Base-by-base conservation (phyloP, 1,140 invertebrate species). In the Drosophila arizonae region DNA sequence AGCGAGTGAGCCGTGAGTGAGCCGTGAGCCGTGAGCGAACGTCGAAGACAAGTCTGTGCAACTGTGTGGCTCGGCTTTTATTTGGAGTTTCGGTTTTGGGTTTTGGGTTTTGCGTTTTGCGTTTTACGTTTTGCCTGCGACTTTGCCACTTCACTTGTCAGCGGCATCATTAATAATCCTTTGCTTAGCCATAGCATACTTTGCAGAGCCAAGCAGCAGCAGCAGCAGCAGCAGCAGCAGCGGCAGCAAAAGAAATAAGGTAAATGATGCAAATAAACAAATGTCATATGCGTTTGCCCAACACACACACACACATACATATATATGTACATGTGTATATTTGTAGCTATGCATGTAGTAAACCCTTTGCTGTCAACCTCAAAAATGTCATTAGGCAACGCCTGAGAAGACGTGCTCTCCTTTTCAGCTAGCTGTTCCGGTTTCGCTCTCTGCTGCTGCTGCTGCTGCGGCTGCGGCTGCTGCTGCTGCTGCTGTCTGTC, bases 241-340 rank as follows among this genome's bases (percentile, higher is more conserved):
- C 28, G 6, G 41, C 41, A n/a, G 41, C 43, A 17, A 48, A 36
- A 41, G 28, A 76, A 71, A 76, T 54, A 89, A 90, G 87, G 86
- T 90, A 90, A 90, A 90, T 90, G 87, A 90, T 90, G 86, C 87
- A 90, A 90, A 90, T 90, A 90, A 90, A 90, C 81, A 90, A 90
- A 90, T 80, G 81, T 90, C 87, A 90, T 90, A 90, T 90, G 84
- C 82, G 82, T 61, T 77, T 75, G 72, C 50, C n/a, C 30, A 63
- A 28, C 26, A 33, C 48, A 68, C 41, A 66, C 39, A 48, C 8
- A 39, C 26, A 51, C 41, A 60, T 8, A 17, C 33, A 52, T 36
- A 46, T 26, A 43, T 43, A 52, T 60, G 36, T 6, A 4, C 33
- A 52, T 36, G 41, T 26, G 36, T 43, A 52, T 60, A 41, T 6